Evolutionary conservation across 2,797 vertebrate genomes (phyloP).

Genomic region (Austrolebias charrua): DNA sequence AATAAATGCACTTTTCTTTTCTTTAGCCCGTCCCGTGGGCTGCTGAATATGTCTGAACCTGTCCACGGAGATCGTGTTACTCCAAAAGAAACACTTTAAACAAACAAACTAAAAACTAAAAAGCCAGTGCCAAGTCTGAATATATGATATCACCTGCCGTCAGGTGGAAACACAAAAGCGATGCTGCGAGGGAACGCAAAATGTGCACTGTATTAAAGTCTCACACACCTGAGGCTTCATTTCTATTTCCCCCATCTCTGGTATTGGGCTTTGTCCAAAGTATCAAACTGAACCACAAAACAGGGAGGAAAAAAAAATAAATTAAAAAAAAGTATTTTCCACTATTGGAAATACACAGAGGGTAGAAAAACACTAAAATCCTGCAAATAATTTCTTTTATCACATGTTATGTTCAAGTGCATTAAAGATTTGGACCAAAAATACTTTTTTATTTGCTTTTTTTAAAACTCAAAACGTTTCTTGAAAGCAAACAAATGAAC

Average conservation of each 20-base stretch:
- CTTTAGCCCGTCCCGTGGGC: slow-evolving; percentile 30
- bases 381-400: slow-evolving; percentile 35
- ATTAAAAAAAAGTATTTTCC: slow-evolving; percentile 16
- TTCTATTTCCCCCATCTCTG: background rate
- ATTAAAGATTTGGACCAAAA: slow-evolving; percentile 41
- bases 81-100: slow-evolving; percentile 28
- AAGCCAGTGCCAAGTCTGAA: background rate
- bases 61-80: slow-evolving; percentile 33
- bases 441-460: slow-evolving; percentile 40
- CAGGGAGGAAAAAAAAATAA: background rate
- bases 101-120: background rate
- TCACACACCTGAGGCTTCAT: slow-evolving; percentile 17
- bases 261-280: slow-evolving; percentile 14
- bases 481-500: slow-evolving; percentile 40
- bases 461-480: slow-evolving; percentile 35
- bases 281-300: slow-evolving; percentile 7
- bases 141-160: slow-evolving; percentile 10
- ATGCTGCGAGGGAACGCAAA: background rate
- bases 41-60: slow-evolving; percentile 52
- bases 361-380: slow-evolving; percentile 15
- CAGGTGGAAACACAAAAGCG: slow-evolving; percentile 30
- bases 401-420: slow-evolving; percentile 56
- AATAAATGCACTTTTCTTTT: slow-evolving; percentile 46
- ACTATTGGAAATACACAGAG: slow-evolving; percentile 9
- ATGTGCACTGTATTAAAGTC: too few relatives aligned